Conservation (phyloP, 2,113 vertebrate genomes). For the Hippolais icterina region DNA sequence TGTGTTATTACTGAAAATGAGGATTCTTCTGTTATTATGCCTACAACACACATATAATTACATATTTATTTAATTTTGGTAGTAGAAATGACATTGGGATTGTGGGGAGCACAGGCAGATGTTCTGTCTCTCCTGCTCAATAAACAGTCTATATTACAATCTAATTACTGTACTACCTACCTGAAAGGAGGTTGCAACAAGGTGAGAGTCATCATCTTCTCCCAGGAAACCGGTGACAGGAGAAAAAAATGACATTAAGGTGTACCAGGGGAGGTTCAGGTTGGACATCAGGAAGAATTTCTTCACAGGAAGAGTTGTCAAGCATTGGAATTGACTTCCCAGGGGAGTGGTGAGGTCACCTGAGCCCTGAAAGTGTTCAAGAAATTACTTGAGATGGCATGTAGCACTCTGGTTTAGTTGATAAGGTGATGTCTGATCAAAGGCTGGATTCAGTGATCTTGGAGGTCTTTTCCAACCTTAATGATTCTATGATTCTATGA, state of each 20-base stretch:
- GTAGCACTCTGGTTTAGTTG: neutral
- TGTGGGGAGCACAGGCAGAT: neutral
- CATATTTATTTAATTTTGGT: neutral
- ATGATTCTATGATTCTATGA: no score
- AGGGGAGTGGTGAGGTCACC: neutral
- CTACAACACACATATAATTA: neutral
- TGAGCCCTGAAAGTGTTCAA: neutral
- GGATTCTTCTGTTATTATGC: neutral
- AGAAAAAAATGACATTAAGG: neutral
- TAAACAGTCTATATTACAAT: neutral
- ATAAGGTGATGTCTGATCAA: neutral
- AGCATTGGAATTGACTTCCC: neutral
- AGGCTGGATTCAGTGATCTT: neutral
- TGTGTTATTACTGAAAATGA: neutral
- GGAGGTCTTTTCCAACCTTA: neutral
- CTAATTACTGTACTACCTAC: neutral
- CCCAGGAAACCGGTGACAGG: neutral
- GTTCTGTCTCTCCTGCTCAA: neutral
- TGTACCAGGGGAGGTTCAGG: neutral
- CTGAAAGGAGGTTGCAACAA: neutral
- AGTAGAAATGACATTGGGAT: neutral
- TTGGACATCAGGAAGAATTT: neutral
- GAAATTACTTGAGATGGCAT: neutral
- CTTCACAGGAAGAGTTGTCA: neutral
- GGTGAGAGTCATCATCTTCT: neutral